These are phyloP conservation scores for Salarias fasciatus DNA, from an alignment of 2,797 vertebrate genomes.

Conservation along the genomic window DNA sequence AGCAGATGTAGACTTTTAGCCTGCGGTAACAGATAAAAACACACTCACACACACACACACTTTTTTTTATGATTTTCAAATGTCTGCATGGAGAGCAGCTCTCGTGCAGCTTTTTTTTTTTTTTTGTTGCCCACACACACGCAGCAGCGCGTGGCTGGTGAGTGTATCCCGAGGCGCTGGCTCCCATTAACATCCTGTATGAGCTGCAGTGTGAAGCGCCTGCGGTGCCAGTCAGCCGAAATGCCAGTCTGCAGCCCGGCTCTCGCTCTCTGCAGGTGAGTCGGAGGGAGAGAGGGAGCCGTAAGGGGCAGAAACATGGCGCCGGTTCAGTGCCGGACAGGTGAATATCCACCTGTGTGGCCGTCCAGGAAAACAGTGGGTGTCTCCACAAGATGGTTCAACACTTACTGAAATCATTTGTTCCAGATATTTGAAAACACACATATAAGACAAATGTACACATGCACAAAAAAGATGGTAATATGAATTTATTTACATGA, in stretches of 20 bases:
- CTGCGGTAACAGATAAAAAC: slow-evolving; percentile 25
- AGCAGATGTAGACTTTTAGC: no score
- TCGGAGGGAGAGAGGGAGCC: slow-evolving; percentile 25
- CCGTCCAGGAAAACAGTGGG: no score
- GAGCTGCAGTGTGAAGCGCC: slow-evolving; percentile 40
- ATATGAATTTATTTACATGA: no score
- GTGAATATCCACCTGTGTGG: no score
- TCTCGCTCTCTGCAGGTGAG: slow-evolving; percentile 38
- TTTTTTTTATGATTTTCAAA: slow-evolving; percentile 21
- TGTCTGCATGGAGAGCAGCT: slow-evolving; percentile 14
- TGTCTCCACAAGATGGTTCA: no score
- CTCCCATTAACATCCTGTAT: slow-evolving; percentile 58
- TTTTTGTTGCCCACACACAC: background rate
- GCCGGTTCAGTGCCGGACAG: no score
- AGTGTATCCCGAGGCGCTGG: slow-evolving; percentile 38
- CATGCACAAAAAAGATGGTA: no score
- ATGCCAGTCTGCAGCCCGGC: slow-evolving; percentile 44
- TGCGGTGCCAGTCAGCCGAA: slow-evolving; percentile 62
- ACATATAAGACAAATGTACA: no score
- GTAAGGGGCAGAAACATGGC: slow-evolving; percentile 20
- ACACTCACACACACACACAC: slow-evolving; percentile 13
- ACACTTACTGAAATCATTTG: no score
- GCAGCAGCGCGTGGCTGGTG: slow-evolving; percentile 10
- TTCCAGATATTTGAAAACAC: no score
- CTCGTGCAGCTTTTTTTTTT: no score